Percentiles rank a stretch among this genome's conserved stretches.
Conservation (phyloP, 2,797 vertebrate species). For the Masticophis lateralis region DNA sequence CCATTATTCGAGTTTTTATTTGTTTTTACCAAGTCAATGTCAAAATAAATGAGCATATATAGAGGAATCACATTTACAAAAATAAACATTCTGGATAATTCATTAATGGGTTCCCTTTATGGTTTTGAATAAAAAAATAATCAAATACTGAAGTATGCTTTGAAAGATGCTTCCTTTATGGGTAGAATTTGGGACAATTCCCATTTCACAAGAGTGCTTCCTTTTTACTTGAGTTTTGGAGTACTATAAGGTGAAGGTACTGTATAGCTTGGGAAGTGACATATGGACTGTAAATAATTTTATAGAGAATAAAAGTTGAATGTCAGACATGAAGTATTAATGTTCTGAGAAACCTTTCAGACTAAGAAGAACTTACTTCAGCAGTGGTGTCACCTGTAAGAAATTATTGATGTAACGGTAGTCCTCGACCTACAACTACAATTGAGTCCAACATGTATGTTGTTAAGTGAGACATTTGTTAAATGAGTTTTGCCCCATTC, state of each 20-base stretch:
- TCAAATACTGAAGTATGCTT: not conserved
- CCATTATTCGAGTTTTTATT: not conserved
- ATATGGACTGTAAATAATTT: not conserved
- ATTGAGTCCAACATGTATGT: not conserved
- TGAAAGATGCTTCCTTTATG: not conserved
- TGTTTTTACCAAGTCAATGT: not conserved
- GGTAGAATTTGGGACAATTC: not conserved
- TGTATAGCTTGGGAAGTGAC: not conserved
- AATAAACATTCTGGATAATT: not conserved
- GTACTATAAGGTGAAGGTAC: not conserved
- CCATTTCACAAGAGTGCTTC: not conserved
- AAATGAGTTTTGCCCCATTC: not conserved
- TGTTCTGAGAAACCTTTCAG: not conserved
- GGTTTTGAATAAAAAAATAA: not conserved
- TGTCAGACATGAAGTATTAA: not conserved
- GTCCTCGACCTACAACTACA: not conserved
- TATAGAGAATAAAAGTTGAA: not conserved
- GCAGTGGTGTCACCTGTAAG: not conserved
- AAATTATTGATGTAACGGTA: not conserved
- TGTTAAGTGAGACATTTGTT: not conserved
- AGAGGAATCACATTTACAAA: not conserved
- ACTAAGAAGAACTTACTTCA: not conserved
- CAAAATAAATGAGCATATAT: not conserved
- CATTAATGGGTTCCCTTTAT: not conserved
- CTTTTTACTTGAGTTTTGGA: not conserved